phyloP scores from a whole-genome alignment of 2,113 vertebrate genomes.

The Xiphias gladius region DNA sequence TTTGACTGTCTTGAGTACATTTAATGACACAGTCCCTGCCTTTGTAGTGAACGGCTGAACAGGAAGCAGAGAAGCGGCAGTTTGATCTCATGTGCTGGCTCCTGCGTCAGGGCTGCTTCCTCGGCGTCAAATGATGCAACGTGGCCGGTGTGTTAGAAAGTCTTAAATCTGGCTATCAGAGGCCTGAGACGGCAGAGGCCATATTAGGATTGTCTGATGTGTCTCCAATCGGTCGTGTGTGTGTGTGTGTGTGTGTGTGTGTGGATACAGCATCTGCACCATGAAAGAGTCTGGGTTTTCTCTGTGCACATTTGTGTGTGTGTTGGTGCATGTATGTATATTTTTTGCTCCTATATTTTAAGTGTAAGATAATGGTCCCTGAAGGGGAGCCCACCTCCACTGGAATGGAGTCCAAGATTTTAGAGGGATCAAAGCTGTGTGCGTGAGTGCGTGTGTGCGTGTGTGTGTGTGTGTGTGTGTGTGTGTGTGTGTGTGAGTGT shows the following conservation, averaged over 20 bases:
- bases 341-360: slow-evolving; percentile 55
- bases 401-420: slow-evolving; percentile 32
- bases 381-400: slow-evolving; percentile 58
- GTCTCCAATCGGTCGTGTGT: background rate
- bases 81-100: no score
- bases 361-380: slow-evolving; percentile 58
- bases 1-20: no score
- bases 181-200: background rate
- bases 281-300: background rate
- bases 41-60: no score
- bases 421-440: slow-evolving; percentile 30
- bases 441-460: slow-evolving; percentile 30
- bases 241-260: slow-evolving; percentile 4
- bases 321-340: slow-evolving; percentile 11
- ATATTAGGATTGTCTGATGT: slow-evolving; percentile 20
- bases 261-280: background rate
- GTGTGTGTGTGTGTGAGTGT: slow-evolving; percentile 28
- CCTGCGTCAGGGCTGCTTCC: no score
- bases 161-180: background rate
- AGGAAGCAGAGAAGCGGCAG: background rate
- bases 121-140: background rate
- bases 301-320: background rate
- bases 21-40: no score
- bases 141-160: background rate
- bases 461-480: slow-evolving; percentile 17